Evolutionary conservation across 2,113 vertebrate genomes (phyloP).

Genomic region (Gulo gulo): DNA sequence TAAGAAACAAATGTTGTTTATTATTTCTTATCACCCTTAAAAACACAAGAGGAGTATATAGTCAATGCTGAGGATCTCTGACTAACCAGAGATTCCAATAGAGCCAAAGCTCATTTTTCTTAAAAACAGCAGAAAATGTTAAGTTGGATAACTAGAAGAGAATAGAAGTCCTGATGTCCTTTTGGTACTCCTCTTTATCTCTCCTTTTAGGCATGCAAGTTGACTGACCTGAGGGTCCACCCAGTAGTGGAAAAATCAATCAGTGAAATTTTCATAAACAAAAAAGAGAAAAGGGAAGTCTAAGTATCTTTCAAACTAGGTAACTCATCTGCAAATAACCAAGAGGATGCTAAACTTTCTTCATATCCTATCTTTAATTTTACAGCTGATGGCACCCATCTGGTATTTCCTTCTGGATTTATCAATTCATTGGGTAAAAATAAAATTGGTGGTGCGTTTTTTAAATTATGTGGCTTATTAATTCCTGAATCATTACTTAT

Average conservation of each 20-base stretch:
- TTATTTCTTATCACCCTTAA: neutral
- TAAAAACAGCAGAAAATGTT: neutral
- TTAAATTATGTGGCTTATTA: neutral
- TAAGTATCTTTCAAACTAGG: neutral
- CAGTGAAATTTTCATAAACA: neutral
- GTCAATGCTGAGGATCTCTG: neutral
- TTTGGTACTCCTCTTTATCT: neutral
- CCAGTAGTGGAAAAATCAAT: neutral
- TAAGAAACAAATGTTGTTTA: neutral
- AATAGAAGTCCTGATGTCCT: neutral
- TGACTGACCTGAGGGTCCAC: neutral
- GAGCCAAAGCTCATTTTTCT: neutral
- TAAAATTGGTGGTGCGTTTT: slow-evolving; percentile 25
- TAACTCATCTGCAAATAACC: neutral
- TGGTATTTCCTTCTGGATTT: slow-evolving; percentile 9
- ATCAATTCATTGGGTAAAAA: neutral
- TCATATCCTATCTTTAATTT: neutral
- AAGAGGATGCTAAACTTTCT: neutral
- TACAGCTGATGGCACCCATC: neutral
- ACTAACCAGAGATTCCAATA: neutral
- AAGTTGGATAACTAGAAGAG: too few relatives aligned
- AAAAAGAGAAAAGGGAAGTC: neutral
- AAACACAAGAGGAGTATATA: neutral
- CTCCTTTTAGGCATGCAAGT: neutral
- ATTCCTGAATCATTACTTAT: neutral